Conservation (phyloP, 1,140 invertebrate genomes). For the Drepana arcuata region DNA sequence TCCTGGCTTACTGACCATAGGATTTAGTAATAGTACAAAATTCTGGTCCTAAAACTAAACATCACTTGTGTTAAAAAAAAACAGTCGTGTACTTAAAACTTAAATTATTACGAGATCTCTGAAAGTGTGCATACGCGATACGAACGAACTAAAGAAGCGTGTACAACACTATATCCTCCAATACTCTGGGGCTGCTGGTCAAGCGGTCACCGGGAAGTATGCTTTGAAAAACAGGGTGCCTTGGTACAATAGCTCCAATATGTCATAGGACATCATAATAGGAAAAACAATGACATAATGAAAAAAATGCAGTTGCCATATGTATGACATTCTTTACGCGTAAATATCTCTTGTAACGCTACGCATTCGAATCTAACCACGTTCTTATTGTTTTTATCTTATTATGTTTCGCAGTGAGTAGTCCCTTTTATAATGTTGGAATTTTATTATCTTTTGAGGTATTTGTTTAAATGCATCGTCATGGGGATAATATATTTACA, state of each 20-base stretch:
- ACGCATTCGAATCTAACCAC: no score
- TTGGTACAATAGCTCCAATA: neutral
- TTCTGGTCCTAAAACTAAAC: constrained; percentile 35
- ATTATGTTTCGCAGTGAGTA: no score
- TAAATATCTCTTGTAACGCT: no score
- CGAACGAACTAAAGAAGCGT: constrained; percentile 47
- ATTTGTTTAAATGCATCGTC: no score
- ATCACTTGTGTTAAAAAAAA: constrained; percentile 47
- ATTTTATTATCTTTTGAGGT: no score
- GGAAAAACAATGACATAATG: neutral
- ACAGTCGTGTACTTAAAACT: constrained; percentile 56
- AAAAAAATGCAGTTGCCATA: neutral
- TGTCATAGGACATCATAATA: neutral
- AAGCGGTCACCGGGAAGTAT: neutral
- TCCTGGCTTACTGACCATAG: constrained; percentile 28
- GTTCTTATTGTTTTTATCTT: no score
- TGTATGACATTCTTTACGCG: neutral
- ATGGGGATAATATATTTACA: no score
- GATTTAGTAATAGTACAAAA: constrained; percentile 18
- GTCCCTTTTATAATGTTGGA: no score
- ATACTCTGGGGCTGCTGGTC: no score
- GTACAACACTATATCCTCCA: constrained; percentile 4
- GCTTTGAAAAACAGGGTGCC: neutral
- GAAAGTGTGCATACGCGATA: constrained; percentile 67
- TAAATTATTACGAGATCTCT: constrained; percentile 68